Evolutionary conservation across 1,140 invertebrate species (phyloP).

Genomic region (Calephelis nemesis): DNA sequence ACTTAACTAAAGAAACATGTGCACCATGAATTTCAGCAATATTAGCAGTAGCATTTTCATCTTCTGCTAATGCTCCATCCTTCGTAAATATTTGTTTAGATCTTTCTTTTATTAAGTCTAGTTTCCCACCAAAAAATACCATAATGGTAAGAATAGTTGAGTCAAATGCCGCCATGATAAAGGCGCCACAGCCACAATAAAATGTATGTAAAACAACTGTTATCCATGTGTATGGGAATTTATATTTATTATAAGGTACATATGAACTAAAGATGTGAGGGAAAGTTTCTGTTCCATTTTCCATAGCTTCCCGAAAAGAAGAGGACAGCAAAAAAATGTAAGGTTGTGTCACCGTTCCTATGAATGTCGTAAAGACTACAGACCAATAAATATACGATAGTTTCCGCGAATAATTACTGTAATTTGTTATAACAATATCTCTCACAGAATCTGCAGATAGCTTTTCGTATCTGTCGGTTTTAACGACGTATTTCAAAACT

Average conservation of each 20-base stretch:
- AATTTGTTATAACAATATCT: conserved; percentile 44
- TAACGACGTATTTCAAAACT: conserved; percentile 53
- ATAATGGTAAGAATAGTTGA: conserved; percentile 51
- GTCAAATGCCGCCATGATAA: conserved; percentile 56
- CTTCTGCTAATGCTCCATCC: conserved; percentile 26
- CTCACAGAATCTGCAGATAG: conserved; percentile 34
- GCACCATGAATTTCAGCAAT: conserved; percentile 47
- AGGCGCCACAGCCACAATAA: conserved; percentile 47
- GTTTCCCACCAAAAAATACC: conserved; percentile 63
- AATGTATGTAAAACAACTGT: conserved; percentile 50
- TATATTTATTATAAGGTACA: conserved; percentile 59
- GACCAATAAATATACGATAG: conserved; percentile 57
- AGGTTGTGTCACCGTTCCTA: conserved; percentile 42
- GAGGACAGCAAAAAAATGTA: conserved; percentile 49
- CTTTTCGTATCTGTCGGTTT: conserved; percentile 61
- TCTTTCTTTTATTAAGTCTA: conserved; percentile 55
- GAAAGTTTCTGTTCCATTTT: conserved; percentile 56
- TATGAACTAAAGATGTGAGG: conserved; percentile 66
- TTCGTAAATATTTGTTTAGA: conserved; percentile 51
- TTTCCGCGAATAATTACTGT: conserved; percentile 57
- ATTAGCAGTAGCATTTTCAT: conserved; percentile 33
- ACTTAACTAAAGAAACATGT: conserved; percentile 56
- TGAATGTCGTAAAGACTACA: conserved; percentile 49
- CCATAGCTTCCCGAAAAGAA: conserved; percentile 43
- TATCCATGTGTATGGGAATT: conserved; percentile 52